Evolutionary conservation across 2,797 vertebrate species (phyloP).

Genomic region (Aratinga solstitialis): DNA sequence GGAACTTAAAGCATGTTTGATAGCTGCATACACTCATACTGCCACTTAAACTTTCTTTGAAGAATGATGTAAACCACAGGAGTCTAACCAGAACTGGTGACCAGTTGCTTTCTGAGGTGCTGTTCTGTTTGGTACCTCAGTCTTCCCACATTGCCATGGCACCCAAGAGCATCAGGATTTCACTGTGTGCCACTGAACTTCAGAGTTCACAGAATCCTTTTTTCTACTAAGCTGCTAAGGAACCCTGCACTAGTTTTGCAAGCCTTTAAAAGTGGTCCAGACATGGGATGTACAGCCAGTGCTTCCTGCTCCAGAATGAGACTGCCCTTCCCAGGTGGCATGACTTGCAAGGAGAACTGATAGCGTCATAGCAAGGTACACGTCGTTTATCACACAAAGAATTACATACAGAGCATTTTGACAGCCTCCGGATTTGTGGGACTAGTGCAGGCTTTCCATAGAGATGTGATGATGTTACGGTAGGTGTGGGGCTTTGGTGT

Average conservation of each 20-base stretch:
- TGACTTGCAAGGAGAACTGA: neutral
- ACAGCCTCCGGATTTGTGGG: neutral
- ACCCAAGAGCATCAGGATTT: neutral
- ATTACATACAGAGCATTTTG: neutral
- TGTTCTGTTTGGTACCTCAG: neutral
- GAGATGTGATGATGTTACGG: rapidly evolving
- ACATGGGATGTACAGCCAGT: neutral
- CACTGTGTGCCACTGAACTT: neutral
- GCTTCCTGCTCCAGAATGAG: neutral
- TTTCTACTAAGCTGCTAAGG: neutral
- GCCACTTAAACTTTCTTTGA: neutral
- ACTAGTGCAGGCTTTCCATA: neutral
- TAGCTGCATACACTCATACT: neutral
- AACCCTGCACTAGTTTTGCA: neutral
- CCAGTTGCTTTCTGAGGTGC: neutral
- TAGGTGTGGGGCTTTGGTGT: neutral
- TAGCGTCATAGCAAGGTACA: neutral
- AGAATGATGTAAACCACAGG: neutral
- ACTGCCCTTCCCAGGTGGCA: constrained; percentile 2
- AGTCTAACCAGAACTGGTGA: neutral
- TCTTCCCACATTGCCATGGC: neutral
- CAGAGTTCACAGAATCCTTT: neutral
- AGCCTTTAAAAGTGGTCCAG: neutral
- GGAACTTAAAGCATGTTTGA: neutral
- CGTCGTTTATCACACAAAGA: neutral